Evolutionary conservation across 2,888 invertebrate genomes (phyloP).

Genomic region (Callinectes sapidus): DNA sequence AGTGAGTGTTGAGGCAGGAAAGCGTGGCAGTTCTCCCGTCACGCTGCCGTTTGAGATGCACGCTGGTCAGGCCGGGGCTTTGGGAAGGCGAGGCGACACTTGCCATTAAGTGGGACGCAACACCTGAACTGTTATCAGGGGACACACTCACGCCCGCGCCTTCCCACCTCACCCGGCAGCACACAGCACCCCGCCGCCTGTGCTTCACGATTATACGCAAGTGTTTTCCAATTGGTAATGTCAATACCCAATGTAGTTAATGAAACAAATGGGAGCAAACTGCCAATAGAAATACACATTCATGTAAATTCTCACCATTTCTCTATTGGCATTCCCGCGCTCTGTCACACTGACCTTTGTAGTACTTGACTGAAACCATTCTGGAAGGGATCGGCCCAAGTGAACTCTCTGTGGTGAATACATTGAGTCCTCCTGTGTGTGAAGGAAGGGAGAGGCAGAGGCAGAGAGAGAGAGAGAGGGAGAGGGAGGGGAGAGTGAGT

Average conservation of each 20-base stretch:
- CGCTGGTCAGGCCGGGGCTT: not conserved
- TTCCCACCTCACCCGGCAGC: not conserved
- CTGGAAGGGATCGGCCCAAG: slow-evolving; percentile 6
- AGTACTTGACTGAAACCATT: not conserved
- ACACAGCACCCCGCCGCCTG: not conserved
- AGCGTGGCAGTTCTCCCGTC: not conserved
- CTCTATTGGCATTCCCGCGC: slow-evolving; percentile 16
- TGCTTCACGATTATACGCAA: slow-evolving; percentile 46
- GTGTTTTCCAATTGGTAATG: slow-evolving; percentile 50
- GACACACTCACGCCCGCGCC: slow-evolving; percentile 29
- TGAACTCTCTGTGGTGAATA: slow-evolving; percentile 33
- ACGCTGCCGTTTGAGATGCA: not conserved
- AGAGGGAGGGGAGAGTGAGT: not conserved
- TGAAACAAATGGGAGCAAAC: slow-evolving; percentile 57
- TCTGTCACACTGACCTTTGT: slow-evolving; percentile 42
- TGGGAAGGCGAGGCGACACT: not conserved
- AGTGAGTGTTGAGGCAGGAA: not conserved
- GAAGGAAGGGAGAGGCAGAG: not conserved
- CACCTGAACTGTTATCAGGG: not conserved
- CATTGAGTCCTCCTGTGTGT: slow-evolving; percentile 29
- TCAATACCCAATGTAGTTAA: slow-evolving; percentile 58
- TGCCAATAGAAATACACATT: slow-evolving; percentile 47
- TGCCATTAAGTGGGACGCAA: not conserved
- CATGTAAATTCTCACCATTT: slow-evolving; percentile 45
- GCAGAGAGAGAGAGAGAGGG: too few species aligned